A percentile compares a stretch with the other conserved stretches of the same genome.
phyloP scores from a whole-genome alignment of 2,888 invertebrate genomes.

The Doris montereyensis region DNA sequence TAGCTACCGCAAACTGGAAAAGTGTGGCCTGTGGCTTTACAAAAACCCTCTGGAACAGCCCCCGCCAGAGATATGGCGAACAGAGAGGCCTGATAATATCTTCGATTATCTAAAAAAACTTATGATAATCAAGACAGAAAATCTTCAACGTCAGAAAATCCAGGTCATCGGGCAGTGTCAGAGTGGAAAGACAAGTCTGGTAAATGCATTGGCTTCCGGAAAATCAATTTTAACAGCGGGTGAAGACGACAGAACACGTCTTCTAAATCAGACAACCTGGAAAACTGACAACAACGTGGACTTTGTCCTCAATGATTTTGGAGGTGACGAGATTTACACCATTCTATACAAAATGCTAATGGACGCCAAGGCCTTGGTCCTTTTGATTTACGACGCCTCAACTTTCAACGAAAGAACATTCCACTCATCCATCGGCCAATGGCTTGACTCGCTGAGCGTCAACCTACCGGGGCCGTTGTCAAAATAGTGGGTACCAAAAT shows the following conservation, averaged over 20 bases:
- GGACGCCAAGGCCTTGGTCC: constrained; percentile 62
- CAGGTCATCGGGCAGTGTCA: constrained; percentile 65
- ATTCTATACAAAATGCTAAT: constrained; percentile 61
- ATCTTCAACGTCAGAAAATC: constrained; percentile 68
- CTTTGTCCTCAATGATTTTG: constrained; percentile 67
- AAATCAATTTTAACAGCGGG: constrained; percentile 59
- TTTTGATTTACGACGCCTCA: constrained; percentile 65
- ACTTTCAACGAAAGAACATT: constrained; percentile 55
- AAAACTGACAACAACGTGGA: constrained; percentile 67
- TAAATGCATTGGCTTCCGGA: constrained; percentile 57
- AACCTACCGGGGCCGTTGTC: constrained; percentile 66
- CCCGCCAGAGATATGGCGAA: constrained; percentile 70
- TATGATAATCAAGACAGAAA: constrained; percentile 66
- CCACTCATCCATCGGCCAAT: constrained; percentile 60
- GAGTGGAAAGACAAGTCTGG: constrained; percentile 69
- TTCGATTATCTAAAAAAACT: constrained; percentile 67
- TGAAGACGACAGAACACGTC: constrained; percentile 54
- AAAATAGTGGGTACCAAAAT: constrained; percentile 69
- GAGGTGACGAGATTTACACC: constrained; percentile 64
- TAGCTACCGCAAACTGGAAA: constrained; percentile 63
- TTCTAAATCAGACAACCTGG: constrained; percentile 61
- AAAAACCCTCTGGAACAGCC: constrained; percentile 69
- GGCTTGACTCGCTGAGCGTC: constrained; percentile 63
- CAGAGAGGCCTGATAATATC: constrained; percentile 64
- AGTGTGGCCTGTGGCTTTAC: constrained; percentile 71